Evolutionary conservation across 2,113 vertebrate genomes (phyloP), one percentile per base, ranked within the genome.

Genomic region (Lipophrys pholis): DNA sequence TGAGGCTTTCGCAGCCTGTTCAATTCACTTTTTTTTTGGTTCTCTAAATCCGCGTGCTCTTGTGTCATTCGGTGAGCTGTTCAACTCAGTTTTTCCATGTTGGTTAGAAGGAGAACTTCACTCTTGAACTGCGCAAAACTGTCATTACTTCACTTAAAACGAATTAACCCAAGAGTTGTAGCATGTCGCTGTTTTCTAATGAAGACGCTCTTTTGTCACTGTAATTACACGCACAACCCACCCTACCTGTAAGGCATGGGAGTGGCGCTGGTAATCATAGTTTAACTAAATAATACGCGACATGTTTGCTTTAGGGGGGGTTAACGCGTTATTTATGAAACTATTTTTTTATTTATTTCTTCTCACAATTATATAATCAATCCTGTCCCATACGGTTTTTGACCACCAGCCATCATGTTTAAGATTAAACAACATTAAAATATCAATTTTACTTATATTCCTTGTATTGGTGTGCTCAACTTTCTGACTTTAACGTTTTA

Each of bases 51-150:
- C 48, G 52, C 8, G 0, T 21, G 63, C 60, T 12, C 42, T 36
- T 71, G 8, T 80, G 83, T 80, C 21, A 70, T n/a, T 81, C 76
- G 76, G 62, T 71, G 55, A 67, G 66, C 48, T 12, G 41, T 57
- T 72, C 39, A 39, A 69, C 35, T 81, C 82, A 78, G 50, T 75
- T 1, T 90, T 85, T 89, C 89, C 83, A 69, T 80, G 43, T 50
- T 1, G 35, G 9, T 30, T 0, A 8, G 54, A n/a, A 42, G 11
- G 48, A 12, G 16, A 70, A 74, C 38, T 81, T 89, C 90, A 91
- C 86, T 38, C 21, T 77, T 81, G 48, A 41, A 42, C n/a, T 6
- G 2, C 62, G 11, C 12, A 11, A 15, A 21, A 3, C 4, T 6
- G 0, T 14, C 5, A 40, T 6, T 38, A 9, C 30, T 48, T 10